Conservation (phyloP, 1,140 invertebrate genomes). For the Pararge aegeria region DNA sequence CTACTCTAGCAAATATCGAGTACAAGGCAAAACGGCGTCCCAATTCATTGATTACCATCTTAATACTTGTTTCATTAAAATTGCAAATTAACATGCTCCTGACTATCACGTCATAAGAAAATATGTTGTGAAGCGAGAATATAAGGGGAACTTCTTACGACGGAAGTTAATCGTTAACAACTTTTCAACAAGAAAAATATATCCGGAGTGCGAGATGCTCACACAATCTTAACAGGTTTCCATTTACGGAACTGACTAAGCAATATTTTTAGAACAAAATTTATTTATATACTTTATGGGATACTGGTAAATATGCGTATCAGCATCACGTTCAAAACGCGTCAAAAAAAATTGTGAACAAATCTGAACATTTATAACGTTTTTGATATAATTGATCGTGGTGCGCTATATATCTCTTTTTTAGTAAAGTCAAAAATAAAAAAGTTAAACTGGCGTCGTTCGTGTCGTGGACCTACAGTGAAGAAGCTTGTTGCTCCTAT, state of each 20-base stretch:
- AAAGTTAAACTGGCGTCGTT: slow-evolving; percentile 1
- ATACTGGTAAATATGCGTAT: neutral
- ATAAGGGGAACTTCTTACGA: neutral
- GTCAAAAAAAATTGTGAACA: neutral
- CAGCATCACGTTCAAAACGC: neutral
- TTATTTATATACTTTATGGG: neutral
- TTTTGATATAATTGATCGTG: neutral
- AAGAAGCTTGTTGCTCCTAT: slow-evolving; percentile 49
- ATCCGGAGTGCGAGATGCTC: slow-evolving; percentile 2
- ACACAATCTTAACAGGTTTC: neutral
- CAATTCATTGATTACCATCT: neutral
- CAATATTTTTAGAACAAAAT: neutral
- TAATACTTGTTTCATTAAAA: neutral
- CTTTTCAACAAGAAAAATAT: slow-evolving; percentile 6
- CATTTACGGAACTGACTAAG: neutral
- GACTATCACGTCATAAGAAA: neutral
- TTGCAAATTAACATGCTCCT: neutral
- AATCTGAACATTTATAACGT: neutral
- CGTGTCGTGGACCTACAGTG: slow-evolving; percentile 28
- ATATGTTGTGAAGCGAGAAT: neutral
- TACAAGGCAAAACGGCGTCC: slow-evolving; percentile 49
- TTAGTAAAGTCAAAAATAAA: neutral
- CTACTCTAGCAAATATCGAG: slow-evolving; percentile 53
- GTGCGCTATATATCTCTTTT: neutral
- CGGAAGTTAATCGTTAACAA: slow-evolving; percentile 11